Conservation (phyloP, 2,113 vertebrate genomes). For the Petroica traversi region DNA sequence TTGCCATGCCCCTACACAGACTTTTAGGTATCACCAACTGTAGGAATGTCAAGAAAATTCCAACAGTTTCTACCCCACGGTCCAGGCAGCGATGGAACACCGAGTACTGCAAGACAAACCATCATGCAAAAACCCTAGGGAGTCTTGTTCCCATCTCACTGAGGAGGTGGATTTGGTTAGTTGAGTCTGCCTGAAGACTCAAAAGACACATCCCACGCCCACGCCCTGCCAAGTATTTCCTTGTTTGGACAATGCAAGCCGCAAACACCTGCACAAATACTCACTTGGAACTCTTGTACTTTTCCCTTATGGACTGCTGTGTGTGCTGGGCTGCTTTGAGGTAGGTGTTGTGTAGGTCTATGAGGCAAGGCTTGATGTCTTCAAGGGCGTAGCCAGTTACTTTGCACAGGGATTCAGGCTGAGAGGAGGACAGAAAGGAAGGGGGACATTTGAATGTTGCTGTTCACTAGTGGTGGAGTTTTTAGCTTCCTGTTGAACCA, state of each 20-base stretch:
- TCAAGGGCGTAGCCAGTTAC: slow-evolving; percentile 86
- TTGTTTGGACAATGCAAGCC: rapidly evolving
- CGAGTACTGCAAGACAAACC: not conserved
- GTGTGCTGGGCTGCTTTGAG: slow-evolving; percentile 85
- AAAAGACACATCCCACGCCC: not conserved
- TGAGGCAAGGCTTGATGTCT: slow-evolving; percentile 86
- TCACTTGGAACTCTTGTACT: slow-evolving; percentile 93
- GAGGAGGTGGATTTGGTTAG: not conserved
- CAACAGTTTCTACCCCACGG: not conserved
- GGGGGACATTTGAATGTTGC: not conserved
- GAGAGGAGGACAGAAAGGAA: not conserved
- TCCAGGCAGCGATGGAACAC: not conserved
- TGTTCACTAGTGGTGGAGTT: not conserved
- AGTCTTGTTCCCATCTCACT: not conserved
- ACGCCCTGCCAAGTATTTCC: not conserved
- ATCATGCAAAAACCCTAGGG: not conserved
- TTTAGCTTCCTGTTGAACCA: not conserved
- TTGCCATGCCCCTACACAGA: not conserved
- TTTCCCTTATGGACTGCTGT: slow-evolving; percentile 93
- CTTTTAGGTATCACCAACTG: not conserved
- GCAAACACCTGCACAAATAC: not conserved
- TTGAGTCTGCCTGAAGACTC: not conserved
- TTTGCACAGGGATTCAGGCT: slow-evolving; percentile 83
- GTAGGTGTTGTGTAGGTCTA: slow-evolving; percentile 88
- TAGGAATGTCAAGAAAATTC: not conserved